Percentiles rank a stretch among this genome's conserved stretches.
phyloP scores from a whole-genome alignment of 2,888 invertebrate species.

The Bruchidius siliquastri region DNA sequence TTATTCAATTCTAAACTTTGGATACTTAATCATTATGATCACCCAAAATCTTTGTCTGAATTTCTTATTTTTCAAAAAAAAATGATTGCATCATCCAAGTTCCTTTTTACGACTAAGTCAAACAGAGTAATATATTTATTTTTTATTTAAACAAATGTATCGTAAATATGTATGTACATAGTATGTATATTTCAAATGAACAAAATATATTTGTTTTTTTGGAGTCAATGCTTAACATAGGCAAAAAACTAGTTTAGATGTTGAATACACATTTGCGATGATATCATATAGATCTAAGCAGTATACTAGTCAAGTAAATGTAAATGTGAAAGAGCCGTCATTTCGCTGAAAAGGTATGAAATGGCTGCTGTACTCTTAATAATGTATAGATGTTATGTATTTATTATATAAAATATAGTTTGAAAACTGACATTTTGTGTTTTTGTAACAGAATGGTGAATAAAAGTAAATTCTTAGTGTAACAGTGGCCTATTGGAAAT shows the following conservation, averaged over 20 bases:
- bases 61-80: neutral
- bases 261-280: neutral
- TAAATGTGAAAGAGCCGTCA: slow-evolving; percentile 33
- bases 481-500: too few species aligned
- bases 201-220: neutral
- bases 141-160: neutral
- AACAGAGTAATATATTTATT: neutral
- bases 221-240: neutral
- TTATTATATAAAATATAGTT: slow-evolving; percentile 44
- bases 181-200: neutral
- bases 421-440: neutral
- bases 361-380: slow-evolving; percentile 31
- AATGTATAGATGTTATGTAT: slow-evolving; percentile 48
- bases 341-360: slow-evolving; percentile 33
- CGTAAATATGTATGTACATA: neutral
- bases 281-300: neutral
- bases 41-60: neutral
- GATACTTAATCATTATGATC: neutral
- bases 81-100: neutral
- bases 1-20: neutral
- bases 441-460: neutral
- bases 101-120: neutral
- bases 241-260: neutral
- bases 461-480: too few species aligned
- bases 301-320: slow-evolving; percentile 36